Percentiles rank a stretch among this genome's conserved stretches.
phyloP scores from a whole-genome alignment of 2,797 vertebrate genomes.

The Acanthurus lineatus region DNA sequence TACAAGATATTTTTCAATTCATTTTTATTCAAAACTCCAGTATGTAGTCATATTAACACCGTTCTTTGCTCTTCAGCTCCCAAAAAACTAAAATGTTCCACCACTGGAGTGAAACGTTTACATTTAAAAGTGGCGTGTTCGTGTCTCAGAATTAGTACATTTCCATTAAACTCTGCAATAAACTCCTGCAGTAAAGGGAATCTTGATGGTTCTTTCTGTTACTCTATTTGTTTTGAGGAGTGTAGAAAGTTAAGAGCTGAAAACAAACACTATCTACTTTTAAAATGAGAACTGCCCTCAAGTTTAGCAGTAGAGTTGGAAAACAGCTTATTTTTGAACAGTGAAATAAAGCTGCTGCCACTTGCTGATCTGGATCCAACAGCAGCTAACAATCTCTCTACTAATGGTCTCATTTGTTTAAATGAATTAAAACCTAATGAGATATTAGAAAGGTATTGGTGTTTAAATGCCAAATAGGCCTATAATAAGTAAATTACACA shows the following conservation, averaged over 20 bases:
- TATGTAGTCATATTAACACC: neutral
- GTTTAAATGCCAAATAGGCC: constrained; percentile 46
- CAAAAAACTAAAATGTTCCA: neutral
- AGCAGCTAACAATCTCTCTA: constrained; percentile 24
- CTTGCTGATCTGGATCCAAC: constrained; percentile 13
- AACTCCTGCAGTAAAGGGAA: constrained; percentile 42
- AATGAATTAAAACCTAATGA: constrained; percentile 61
- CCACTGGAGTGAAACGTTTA: neutral
- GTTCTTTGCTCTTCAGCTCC: neutral
- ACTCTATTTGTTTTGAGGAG: constrained; percentile 48
- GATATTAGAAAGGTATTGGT: constrained; percentile 61
- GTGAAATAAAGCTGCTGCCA: constrained; percentile 14
- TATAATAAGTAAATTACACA: constrained; percentile 39
- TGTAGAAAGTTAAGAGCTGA: constrained; percentile 23
- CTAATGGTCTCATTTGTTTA: constrained; percentile 39
- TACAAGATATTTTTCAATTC: neutral
- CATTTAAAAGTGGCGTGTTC: constrained; percentile 18
- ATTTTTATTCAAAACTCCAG: neutral
- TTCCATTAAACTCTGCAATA: constrained; percentile 45
- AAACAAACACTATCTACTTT: constrained; percentile 30
- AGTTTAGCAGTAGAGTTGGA: constrained; percentile 17
- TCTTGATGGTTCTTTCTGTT: constrained; percentile 36
- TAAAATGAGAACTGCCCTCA: neutral
- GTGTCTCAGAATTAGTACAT: constrained; percentile 24
- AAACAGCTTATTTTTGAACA: constrained; percentile 9